These are phyloP conservation scores for Ibycter americanus DNA, from an alignment of 2,797 vertebrate genomes.

Conservation along the genomic window DNA sequence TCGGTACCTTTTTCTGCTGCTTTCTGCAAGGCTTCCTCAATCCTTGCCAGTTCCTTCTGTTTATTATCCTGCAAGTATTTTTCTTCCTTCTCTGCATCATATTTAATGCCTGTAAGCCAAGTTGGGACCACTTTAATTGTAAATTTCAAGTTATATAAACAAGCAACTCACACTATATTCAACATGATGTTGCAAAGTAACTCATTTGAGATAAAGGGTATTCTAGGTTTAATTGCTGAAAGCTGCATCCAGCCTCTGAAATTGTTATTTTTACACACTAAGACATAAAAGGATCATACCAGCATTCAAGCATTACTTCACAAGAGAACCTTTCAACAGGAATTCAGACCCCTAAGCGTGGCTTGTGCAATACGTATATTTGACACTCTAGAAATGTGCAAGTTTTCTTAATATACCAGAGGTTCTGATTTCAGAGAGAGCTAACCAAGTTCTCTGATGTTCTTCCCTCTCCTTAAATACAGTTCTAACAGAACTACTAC, in stretches of 20 bases:
- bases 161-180: background rate
- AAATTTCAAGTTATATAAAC: background rate
- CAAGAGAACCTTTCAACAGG: fast-evolving
- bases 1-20: conserved; percentile 87
- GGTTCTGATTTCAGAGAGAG: background rate
- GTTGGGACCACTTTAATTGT: background rate
- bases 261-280: background rate
- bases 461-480: background rate
- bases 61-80: conserved; percentile 89
- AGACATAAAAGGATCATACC: background rate
- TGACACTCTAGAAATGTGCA: background rate
- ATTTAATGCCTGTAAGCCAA: conserved; percentile 85
- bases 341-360: background rate
- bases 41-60: conserved; percentile 89
- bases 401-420: background rate
- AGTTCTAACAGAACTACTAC: background rate
- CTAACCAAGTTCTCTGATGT: background rate
- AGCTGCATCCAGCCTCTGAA: background rate
- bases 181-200: background rate
- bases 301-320: background rate
- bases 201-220: background rate
- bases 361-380: background rate
- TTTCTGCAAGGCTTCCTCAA: conserved; percentile 90
- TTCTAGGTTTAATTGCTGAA: background rate
- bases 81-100: conserved; percentile 92